Evolutionary conservation across 1,140 invertebrate species (phyloP), one percentile per base, ranked within the genome.

Genomic region (Eupristina koningsbergeri): DNA sequence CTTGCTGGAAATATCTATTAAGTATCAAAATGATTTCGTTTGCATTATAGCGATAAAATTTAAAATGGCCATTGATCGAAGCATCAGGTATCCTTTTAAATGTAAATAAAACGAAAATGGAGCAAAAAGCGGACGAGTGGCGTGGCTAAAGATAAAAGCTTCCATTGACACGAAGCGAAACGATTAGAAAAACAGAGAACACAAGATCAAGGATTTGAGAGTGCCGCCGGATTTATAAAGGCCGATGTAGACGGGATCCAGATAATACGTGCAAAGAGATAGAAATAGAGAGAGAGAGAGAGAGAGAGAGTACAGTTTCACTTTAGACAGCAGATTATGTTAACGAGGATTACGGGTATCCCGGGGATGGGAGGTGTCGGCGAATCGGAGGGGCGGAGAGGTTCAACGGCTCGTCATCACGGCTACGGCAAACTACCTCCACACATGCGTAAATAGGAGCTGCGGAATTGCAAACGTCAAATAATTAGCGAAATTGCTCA

Each of bases 401-500:
- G 7, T 26, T 26, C 53, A 22, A 26, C 26, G 22, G 53, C 2
- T 9, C 0, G 13, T 58, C 53, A 58, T 58, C 53, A 13, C 26
- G 22, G 26, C 26, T 58, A 9, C 3, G 26, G 53, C 2, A 22
- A 13, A 58, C 53, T 58, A 15, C 29, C 11, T 34, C 29, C 73
- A 45, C 45, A 50, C 36, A 7, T 34, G 22, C 15, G 8, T 26
- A 34, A 45, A 11, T 7, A 45, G 3, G 45, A 47, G 31, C 50
- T 45, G 26, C 13, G 45, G n/a, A 50, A 74, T 13, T 0, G 36
- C 67, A 3, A 19, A 41, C 3, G 73, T 50, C 45, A 50, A 50
- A 74, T 74, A 74, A 74, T 50, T 74, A 74, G 73, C 41, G 13
- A 13, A 19, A 74, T 74, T 74, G 45, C 73, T 34, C 45, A 71